Percentiles rank a stretch among this genome's conserved stretches.
These are phyloP conservation scores for Empis livida DNA, from an alignment of 2,888 invertebrate species.

Conservation along the genomic window DNA sequence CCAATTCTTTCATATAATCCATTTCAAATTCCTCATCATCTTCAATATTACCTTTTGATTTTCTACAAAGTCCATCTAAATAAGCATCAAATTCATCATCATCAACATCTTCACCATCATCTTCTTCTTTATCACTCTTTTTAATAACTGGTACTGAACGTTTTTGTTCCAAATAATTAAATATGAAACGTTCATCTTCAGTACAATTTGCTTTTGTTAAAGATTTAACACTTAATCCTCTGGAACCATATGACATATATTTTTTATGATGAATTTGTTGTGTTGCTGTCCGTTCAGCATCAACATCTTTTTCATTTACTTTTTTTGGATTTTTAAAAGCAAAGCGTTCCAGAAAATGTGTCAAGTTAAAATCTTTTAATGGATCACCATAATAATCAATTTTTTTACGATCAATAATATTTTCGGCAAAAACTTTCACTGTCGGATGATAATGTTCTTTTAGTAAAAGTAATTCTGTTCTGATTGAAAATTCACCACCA, in stretches of 20 bases:
- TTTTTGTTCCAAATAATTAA: constrained; percentile 46
- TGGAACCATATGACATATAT: constrained; percentile 56
- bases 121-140: constrained; percentile 31
- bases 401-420: constrained; percentile 55
- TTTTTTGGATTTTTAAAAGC: constrained; percentile 89
- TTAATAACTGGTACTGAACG: constrained; percentile 34
- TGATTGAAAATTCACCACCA: constrained; percentile 57
- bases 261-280: constrained; percentile 36
- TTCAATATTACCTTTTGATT: constrained; percentile 49
- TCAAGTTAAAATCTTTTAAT: constrained; percentile 78
- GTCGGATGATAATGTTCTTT: constrained; percentile 80
- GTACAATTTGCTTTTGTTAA: constrained; percentile 61
- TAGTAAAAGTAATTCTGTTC: constrained; percentile 62
- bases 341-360: constrained; percentile 87
- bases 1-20: constrained; percentile 56
- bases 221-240: constrained; percentile 60
- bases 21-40: constrained; percentile 44
- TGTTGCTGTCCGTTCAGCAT: constrained; percentile 30
- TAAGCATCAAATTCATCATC: constrained; percentile 42
- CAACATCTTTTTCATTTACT: constrained; percentile 30
- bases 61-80: constrained; percentile 37
- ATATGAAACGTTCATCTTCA: constrained; percentile 61
- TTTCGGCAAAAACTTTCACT: constrained; percentile 74
- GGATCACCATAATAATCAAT: constrained; percentile 88
- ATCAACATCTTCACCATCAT: constrained; percentile 57